These are phyloP conservation scores for Cichladusa arquata DNA, from an alignment of 2,113 vertebrate genomes.

Conservation along the genomic window DNA sequence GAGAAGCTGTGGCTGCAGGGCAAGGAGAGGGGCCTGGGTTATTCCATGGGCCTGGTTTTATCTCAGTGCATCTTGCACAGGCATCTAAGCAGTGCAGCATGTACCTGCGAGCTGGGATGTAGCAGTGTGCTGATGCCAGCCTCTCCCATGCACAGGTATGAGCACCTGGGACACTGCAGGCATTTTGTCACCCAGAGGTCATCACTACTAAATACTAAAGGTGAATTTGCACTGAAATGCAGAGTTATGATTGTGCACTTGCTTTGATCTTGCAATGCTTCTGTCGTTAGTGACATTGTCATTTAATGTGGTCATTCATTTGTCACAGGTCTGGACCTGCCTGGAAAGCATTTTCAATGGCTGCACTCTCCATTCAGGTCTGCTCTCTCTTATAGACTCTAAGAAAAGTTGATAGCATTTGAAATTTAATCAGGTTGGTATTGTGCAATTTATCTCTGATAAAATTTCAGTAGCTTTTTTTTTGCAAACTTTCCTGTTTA, in stretches of 20 bases:
- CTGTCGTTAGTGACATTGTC: conserved; percentile 41
- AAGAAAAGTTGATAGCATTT: conserved; percentile 64
- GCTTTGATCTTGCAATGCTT: not conserved
- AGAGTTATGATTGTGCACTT: conserved; percentile 29
- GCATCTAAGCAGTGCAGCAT: not conserved
- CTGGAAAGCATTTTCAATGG: conserved; percentile 21
- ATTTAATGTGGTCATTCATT: conserved; percentile 56
- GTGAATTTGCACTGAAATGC: not conserved
- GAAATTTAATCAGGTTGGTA: conserved; percentile 66
- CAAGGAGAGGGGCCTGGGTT: not conserved
- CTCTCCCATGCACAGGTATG: not conserved
- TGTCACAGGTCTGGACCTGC: not conserved
- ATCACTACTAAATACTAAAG: not conserved
- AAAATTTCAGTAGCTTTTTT: conserved; percentile 59
- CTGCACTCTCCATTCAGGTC: conserved; percentile 43
- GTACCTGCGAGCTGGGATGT: not conserved
- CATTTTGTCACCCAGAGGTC: not conserved
- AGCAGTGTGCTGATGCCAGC: not conserved
- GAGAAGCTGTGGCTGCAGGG: not conserved
- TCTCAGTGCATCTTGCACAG: not conserved
- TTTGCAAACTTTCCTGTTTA: conserved; percentile 22
- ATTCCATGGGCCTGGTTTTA: not conserved
- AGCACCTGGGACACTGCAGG: not conserved
- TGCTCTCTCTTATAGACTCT: not conserved
- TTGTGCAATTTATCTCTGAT: conserved; percentile 63